phyloP scores from a whole-genome alignment of 2,113 vertebrate genomes.

The Eretmochelys imbricata region DNA sequence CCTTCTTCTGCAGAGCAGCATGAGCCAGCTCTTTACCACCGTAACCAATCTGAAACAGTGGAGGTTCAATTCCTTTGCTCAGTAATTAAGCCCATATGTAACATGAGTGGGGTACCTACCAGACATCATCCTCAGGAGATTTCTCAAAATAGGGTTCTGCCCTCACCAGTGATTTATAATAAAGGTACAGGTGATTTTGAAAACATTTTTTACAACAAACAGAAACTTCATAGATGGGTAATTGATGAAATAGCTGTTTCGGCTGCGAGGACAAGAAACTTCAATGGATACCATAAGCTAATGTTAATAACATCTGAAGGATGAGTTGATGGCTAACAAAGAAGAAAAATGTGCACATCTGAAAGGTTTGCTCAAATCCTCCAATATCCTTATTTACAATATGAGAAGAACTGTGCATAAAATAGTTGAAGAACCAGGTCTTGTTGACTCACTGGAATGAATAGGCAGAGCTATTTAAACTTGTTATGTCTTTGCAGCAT shows the following conservation, averaged over 20 bases:
- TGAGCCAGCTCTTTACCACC: conserved; percentile 62
- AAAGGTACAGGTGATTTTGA: conserved; percentile 64
- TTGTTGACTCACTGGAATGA: conserved; percentile 42
- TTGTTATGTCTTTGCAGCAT: conserved; percentile 13
- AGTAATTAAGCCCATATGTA: conserved; percentile 79
- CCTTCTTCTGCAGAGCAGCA: conserved; percentile 66
- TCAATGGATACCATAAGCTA: not conserved
- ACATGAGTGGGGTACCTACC: not conserved
- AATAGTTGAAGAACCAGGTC: conserved; percentile 29
- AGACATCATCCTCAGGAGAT: not conserved
- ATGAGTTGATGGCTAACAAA: not conserved
- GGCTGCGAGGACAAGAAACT: not conserved
- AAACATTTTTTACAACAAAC: not conserved
- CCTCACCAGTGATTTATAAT: not conserved
- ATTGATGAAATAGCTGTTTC: not conserved
- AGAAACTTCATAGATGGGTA: not conserved
- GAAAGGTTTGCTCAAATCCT: not conserved
- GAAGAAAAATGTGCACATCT: not conserved
- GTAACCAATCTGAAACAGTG: conserved; percentile 81
- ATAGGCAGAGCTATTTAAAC: not conserved
- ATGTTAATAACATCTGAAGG: not conserved
- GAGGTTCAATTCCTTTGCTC: conserved; percentile 37
- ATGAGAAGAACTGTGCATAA: not conserved
- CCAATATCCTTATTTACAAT: not conserved
- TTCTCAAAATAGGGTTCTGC: not conserved